Conservation (phyloP, 2,888 invertebrate genomes). For the Allacma fusca region DNA sequence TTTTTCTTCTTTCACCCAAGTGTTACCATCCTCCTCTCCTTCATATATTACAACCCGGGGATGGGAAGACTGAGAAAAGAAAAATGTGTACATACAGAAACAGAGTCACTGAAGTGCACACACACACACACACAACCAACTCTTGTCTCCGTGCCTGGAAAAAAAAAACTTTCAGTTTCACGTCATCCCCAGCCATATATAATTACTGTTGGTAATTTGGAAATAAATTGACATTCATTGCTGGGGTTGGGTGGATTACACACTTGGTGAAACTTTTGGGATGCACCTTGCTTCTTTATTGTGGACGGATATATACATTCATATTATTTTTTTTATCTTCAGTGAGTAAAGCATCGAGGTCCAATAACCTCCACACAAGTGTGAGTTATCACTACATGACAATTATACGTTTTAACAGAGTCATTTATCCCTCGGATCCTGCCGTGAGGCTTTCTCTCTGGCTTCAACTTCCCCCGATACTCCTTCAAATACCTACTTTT, state of each 20-base stretch:
- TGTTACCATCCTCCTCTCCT: no score
- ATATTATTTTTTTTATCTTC: no score
- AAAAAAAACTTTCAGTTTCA: neutral
- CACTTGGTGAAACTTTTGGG: slow-evolving; percentile 1
- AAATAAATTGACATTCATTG: slow-evolving; percentile 16
- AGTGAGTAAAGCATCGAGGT: no score
- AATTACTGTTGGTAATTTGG: neutral
- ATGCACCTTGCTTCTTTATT: neutral
- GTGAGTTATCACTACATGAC: neutral
- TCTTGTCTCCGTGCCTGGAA: neutral
- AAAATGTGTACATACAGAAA: no score
- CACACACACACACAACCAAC: no score
- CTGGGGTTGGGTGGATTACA: neutral
- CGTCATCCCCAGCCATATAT: neutral
- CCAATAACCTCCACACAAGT: neutral
- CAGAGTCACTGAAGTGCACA: no score
- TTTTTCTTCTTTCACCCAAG: neutral
- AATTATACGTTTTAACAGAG: neutral
- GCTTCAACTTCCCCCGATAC: neutral
- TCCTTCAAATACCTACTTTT: neutral
- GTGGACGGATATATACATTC: no score
- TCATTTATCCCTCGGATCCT: neutral
- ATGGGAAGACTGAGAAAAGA: no score
- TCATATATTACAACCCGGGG: no score
- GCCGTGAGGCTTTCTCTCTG: neutral